phyloP scores from a whole-genome alignment of 2,113 vertebrate species.

The Regulus satrapa region DNA sequence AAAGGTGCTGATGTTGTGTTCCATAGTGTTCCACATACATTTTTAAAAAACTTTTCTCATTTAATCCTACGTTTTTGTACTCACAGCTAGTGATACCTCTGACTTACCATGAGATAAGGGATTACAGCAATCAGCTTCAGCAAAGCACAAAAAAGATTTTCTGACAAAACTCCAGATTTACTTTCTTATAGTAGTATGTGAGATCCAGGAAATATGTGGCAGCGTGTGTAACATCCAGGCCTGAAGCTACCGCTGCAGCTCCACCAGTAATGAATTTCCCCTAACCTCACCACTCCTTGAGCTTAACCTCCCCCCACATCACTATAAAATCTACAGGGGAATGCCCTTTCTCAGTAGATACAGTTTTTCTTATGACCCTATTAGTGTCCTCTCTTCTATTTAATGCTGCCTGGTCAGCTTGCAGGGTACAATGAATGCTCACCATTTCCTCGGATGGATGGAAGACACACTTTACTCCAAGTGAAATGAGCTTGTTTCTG shows the following conservation, averaged over 20 bases:
- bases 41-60: not conserved
- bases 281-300: not conserved
- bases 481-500: not conserved
- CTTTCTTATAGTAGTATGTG: not conserved
- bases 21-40: not conserved
- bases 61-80: not conserved
- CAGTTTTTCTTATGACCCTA: not conserved
- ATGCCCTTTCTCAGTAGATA: not conserved
- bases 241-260: not conserved
- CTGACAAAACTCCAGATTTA: not conserved
- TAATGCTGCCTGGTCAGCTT: not conserved
- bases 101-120: not conserved
- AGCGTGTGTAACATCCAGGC: not conserved
- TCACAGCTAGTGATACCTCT: not conserved
- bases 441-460: not conserved
- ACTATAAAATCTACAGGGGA: not conserved
- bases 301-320: not conserved
- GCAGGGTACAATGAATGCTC: not conserved
- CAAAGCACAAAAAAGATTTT: not conserved
- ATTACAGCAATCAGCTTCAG: not conserved
- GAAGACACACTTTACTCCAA: not conserved
- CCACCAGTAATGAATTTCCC: not conserved
- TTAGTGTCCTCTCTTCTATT: not conserved
- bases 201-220: not conserved
- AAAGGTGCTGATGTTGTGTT: not conserved